Evolutionary conservation across 2,888 invertebrate genomes (phyloP).

Genomic region (Synergus gifuensis): DNA sequence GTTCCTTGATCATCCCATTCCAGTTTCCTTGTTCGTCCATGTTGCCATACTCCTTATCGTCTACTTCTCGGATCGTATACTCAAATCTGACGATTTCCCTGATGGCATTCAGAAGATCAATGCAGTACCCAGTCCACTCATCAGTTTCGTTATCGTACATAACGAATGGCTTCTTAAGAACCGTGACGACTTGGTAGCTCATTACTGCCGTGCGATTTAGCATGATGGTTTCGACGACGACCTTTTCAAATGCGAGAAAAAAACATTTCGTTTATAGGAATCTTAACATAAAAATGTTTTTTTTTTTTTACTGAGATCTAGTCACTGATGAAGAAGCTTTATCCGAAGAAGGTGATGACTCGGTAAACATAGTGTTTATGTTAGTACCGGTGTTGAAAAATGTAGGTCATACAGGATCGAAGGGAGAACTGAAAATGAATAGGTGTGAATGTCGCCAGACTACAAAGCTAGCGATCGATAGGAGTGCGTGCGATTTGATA

Average conservation of each 20-base stretch:
- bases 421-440: constrained; percentile 37
- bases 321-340: neutral
- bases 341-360: constrained; percentile 5
- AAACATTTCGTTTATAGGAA: neutral
- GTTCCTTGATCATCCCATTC: constrained; percentile 90
- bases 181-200: constrained; percentile 92
- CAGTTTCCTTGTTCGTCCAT: constrained; percentile 93
- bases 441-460: constrained; percentile 31
- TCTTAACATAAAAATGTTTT: neutral
- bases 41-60: constrained; percentile 91
- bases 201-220: constrained; percentile 88
- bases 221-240: constrained; percentile 76
- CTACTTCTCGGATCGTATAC: constrained; percentile 90
- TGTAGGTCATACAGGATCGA: constrained; percentile 38
- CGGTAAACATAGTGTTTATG: constrained; percentile 25
- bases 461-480: constrained; percentile 19
- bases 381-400: constrained; percentile 29
- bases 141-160: constrained; percentile 82
- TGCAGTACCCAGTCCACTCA: constrained; percentile 89
- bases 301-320: neutral
- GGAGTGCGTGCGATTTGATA: constrained; percentile 13
- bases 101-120: constrained; percentile 94
- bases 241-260: constrained; percentile 49
- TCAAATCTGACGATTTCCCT: constrained; percentile 91
- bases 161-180: constrained; percentile 92